phyloP scores from a whole-genome alignment of 2,888 invertebrate species.

The Thymelicus sylvestris region DNA sequence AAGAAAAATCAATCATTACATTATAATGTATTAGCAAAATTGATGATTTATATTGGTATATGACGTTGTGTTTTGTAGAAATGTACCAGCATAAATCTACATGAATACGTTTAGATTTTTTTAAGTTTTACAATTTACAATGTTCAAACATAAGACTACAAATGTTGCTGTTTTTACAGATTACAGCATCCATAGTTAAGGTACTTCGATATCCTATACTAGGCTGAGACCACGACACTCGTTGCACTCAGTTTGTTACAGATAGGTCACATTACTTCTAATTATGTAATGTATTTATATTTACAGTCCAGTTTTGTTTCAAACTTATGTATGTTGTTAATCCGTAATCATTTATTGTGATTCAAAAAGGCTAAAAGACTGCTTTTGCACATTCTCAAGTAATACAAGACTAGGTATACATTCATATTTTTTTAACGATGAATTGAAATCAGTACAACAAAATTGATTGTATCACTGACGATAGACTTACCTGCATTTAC shows the following conservation, averaged over 20 bases:
- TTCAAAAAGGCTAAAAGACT: constrained; percentile 52
- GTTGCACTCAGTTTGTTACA: constrained; percentile 22
- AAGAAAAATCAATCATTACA: constrained; percentile 6
- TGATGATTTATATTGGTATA: constrained; percentile 36
- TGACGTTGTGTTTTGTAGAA: constrained; percentile 34
- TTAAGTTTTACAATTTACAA: constrained; percentile 25
- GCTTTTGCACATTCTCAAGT: constrained; percentile 53
- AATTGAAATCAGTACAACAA: constrained; percentile 12
- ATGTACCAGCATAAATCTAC: constrained; percentile 33
- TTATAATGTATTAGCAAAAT: constrained; percentile 18
- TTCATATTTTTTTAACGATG: constrained; percentile 56
- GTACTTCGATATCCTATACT: constrained; percentile 18
- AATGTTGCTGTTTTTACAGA: constrained; percentile 35
- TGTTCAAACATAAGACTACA: constrained; percentile 32
- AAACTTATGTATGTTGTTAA: constrained; percentile 28
- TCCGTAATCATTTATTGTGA: constrained; percentile 25
- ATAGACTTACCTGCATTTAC: constrained; percentile 33
- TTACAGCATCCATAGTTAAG: constrained; percentile 34
- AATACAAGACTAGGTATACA: constrained; percentile 43
- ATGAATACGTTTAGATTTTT: constrained; percentile 2
- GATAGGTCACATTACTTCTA: constrained; percentile 21
- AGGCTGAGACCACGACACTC: constrained; percentile 20
- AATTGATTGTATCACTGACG: constrained; percentile 31
- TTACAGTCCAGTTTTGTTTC: constrained; percentile 31
- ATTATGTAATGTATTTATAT: constrained; percentile 26